Conservation (phyloP, 1,140 invertebrate genomes). For the Drosophila tani region DNA sequence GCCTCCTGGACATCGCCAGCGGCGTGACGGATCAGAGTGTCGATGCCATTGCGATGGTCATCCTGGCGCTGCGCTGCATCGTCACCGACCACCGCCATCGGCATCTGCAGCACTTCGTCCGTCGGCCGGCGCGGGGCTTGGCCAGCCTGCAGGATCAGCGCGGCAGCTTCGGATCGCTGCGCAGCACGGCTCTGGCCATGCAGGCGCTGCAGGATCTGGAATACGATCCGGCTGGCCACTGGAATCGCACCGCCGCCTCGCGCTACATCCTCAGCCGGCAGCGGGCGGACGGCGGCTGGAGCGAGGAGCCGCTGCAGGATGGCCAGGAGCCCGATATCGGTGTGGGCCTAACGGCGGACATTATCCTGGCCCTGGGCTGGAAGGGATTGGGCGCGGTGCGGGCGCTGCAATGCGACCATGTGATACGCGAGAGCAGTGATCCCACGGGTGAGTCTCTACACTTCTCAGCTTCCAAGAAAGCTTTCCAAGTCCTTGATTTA, state of each 20-base stretch:
- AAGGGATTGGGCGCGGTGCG: conserved; percentile 89
- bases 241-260: conserved; percentile 91
- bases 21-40: conserved; percentile 91
- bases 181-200: conserved; percentile 92
- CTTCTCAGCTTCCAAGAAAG: no score
- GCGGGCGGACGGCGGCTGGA: conserved; percentile 91
- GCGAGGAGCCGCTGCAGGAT: conserved; percentile 86
- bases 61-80: conserved; percentile 92
- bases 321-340: conserved; percentile 84
- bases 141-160: conserved; percentile 91
- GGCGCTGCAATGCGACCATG: conserved; percentile 88
- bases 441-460: conserved; percentile 60
- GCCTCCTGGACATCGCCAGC: conserved; percentile 91
- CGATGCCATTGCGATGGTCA: conserved; percentile 94
- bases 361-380: conserved; percentile 89
- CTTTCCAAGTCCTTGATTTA: neutral
- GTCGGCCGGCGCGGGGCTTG: conserved; percentile 90
- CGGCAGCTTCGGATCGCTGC: conserved; percentile 93
- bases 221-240: conserved; percentile 87
- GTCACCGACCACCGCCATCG: conserved; percentile 93
- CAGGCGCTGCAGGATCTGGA: conserved; percentile 91
- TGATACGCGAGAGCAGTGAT: conserved; percentile 84
- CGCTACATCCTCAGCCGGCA: conserved; percentile 90
- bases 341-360: conserved; percentile 90
- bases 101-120: conserved; percentile 91